phyloP scores from a whole-genome alignment of 2,797 vertebrate species.

The Rhinogobio ventralis region DNA sequence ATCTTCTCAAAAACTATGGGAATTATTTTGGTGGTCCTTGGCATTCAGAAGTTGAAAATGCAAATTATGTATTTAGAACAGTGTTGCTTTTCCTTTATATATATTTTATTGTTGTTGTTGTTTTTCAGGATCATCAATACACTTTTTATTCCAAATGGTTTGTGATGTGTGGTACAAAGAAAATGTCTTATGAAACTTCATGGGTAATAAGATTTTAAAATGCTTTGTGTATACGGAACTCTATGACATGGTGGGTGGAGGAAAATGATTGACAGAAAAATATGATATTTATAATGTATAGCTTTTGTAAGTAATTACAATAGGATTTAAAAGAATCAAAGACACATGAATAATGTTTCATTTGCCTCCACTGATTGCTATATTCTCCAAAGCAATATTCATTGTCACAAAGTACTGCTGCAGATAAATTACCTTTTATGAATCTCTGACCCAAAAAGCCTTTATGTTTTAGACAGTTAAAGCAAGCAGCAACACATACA shows the following conservation, averaged over 20 bases:
- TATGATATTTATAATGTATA: conserved; percentile 51
- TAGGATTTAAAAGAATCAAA: conserved; percentile 67
- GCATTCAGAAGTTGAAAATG: conserved; percentile 2
- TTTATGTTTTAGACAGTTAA: background rate
- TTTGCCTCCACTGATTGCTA: conserved; percentile 54
- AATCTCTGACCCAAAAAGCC: conserved; percentile 7
- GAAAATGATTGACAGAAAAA: conserved; percentile 57
- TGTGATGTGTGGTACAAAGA: conserved; percentile 40
- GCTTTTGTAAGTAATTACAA: conserved; percentile 67
- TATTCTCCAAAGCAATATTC: conserved; percentile 33
- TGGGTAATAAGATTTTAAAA: conserved; percentile 52
- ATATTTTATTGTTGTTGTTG: background rate
- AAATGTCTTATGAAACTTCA: conserved; percentile 51
- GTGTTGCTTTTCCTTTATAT: background rate
- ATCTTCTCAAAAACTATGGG: background rate
- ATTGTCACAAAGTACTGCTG: conserved; percentile 31
- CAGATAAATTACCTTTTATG: conserved; percentile 32
- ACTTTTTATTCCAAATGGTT: conserved; percentile 8
- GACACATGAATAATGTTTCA: conserved; percentile 67
- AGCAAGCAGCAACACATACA: background rate
- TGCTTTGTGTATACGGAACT: background rate
- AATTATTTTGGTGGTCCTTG: background rate
- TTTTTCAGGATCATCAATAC: conserved; percentile 2
- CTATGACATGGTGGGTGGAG: conserved; percentile 14
- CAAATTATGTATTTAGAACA: background rate